phyloP scores from a whole-genome alignment of 2,113 vertebrate genomes.

The Fulmarus glacialis region DNA sequence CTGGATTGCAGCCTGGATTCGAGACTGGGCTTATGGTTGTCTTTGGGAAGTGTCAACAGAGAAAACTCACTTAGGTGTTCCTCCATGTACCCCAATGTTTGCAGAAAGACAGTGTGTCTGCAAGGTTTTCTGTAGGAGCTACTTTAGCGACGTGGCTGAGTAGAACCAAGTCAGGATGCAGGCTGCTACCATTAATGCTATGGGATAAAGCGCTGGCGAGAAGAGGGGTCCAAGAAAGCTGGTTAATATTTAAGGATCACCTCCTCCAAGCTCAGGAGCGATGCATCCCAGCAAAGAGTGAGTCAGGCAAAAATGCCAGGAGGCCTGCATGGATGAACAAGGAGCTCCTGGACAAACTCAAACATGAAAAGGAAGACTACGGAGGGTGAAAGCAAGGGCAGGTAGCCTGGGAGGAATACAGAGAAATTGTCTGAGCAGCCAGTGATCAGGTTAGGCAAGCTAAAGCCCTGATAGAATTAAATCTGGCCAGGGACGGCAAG shows the following conservation, averaged over 20 bases:
- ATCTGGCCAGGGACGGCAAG: too few relatives aligned
- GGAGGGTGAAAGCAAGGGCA: too few relatives aligned
- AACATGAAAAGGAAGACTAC: too few relatives aligned
- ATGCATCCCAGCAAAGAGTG: not conserved
- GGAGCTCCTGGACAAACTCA: too few relatives aligned
- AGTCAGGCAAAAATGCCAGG: too few relatives aligned
- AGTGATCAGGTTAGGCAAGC: too few relatives aligned
- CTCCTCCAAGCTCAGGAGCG: not conserved
- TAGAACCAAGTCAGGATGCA: not conserved
- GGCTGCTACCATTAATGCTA: not conserved
- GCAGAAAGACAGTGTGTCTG: not conserved
- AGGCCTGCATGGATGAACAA: too few relatives aligned
- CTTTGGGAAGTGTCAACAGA: not conserved
- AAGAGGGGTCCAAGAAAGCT: not conserved
- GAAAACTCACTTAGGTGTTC: not conserved
- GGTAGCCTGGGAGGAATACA: too few relatives aligned
- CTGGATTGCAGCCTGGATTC: not conserved
- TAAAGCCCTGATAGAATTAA: too few relatives aligned
- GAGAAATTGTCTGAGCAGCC: too few relatives aligned
- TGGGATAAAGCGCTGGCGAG: not conserved
- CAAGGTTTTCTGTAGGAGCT: not conserved
- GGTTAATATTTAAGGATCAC: not conserved
- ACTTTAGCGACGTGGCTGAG: not conserved
- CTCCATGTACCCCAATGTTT: not conserved
- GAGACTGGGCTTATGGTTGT: not conserved